Conservation (phyloP, 2,797 vertebrate species). For the Alouatta caraya region DNA sequence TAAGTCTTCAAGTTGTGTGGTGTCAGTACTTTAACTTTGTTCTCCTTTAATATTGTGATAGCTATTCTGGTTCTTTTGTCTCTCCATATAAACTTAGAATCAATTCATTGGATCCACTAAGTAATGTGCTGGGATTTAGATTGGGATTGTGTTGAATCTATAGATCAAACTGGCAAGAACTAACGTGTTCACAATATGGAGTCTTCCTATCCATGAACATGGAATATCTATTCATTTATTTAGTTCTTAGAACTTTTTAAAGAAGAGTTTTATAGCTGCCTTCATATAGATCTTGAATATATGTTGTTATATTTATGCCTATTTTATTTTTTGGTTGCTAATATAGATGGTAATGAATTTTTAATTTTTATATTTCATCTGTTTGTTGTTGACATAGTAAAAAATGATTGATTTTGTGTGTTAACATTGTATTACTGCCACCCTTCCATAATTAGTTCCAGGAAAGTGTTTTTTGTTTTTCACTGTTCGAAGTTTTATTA, state of each 20-base stretch:
- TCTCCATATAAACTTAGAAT: not conserved
- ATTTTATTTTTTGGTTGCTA: not conserved
- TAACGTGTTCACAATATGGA: not conserved
- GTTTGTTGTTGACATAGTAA: not conserved
- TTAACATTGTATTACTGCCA: not conserved
- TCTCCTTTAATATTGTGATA: not conserved
- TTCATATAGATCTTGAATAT: not conserved
- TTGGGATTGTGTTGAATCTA: not conserved
- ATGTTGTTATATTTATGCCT: not conserved
- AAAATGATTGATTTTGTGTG: not conserved
- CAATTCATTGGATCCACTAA: not conserved
- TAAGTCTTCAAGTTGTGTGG: not conserved
- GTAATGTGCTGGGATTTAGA: not conserved
- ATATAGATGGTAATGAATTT: not conserved
- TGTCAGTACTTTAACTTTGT: not conserved
- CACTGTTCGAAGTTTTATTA: not conserved
- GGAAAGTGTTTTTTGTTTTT: not conserved
- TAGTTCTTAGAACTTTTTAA: not conserved
- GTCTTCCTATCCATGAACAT: not conserved
- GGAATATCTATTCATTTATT: not conserved
- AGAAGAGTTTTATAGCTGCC: not conserved
- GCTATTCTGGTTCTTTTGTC: not conserved
- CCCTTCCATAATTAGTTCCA: not conserved
- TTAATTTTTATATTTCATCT: not conserved
- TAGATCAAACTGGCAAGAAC: not conserved